phyloP scores from a whole-genome alignment of 2,888 invertebrate species.

The Stratiomys singularior region DNA sequence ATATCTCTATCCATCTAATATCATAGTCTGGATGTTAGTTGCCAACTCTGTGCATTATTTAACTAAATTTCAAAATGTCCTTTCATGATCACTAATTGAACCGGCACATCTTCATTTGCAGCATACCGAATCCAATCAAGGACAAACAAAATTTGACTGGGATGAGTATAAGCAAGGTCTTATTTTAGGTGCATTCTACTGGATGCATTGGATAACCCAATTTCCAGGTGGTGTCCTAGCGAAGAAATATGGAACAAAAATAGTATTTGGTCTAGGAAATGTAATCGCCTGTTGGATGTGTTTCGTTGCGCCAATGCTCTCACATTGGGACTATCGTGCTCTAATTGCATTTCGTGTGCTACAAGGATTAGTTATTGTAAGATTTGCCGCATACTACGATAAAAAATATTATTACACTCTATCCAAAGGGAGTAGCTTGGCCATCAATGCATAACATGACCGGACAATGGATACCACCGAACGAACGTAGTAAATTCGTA shows the following conservation, averaged over 20 bases:
- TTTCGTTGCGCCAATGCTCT: conserved; percentile 73
- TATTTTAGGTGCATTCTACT: conserved; percentile 76
- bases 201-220: conserved; percentile 77
- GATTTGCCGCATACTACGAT: conserved; percentile 53
- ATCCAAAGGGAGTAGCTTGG: conserved; percentile 72
- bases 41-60: too few relatives aligned
- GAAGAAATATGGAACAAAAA: conserved; percentile 76
- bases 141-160: conserved; percentile 67
- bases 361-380: conserved; percentile 77
- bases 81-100: too few relatives aligned
- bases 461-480: conserved; percentile 83
- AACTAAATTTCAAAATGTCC: too few relatives aligned
- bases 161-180: conserved; percentile 73
- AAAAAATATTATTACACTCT: background rate
- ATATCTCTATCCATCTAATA: too few relatives aligned
- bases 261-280: conserved; percentile 75
- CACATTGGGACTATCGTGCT: conserved; percentile 69
- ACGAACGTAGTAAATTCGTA: conserved; percentile 79
- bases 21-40: too few relatives aligned
- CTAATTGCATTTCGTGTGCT: conserved; percentile 72
- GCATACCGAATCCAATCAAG: too few relatives aligned
- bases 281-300: conserved; percentile 72
- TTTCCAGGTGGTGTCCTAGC: conserved; percentile 78
- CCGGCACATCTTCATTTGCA: too few relatives aligned
- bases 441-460: conserved; percentile 83